Conservation (phyloP, 1,140 invertebrate genomes). For the Zelostemma sp. region DNA sequence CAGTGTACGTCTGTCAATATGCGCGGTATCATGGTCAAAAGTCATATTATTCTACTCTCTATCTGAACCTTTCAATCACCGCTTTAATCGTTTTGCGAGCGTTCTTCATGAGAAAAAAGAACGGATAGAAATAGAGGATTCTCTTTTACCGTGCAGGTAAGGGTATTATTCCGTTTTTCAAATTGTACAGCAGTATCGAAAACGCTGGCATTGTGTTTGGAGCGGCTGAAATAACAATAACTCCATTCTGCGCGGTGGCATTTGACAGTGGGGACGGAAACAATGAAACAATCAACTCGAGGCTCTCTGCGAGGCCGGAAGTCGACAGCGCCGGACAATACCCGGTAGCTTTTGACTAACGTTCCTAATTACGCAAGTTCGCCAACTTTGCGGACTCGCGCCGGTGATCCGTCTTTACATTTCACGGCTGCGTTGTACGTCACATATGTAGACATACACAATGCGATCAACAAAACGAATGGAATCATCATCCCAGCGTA, state of each 20-base stretch:
- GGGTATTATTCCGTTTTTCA: slow-evolving; percentile 9
- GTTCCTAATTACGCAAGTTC: slow-evolving; percentile 65
- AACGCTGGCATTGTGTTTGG: slow-evolving; percentile 55
- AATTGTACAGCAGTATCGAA: slow-evolving; percentile 39
- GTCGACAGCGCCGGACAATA: slow-evolving; percentile 66
- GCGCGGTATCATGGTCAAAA: not conserved
- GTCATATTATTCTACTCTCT: not conserved
- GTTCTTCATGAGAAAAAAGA: not conserved
- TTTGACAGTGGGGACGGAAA: slow-evolving; percentile 67
- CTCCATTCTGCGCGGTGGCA: slow-evolving; percentile 59
- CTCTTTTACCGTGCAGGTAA: slow-evolving; percentile 3
- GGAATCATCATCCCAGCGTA: too few species aligned
- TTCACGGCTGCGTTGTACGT: not conserved
- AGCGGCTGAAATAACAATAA: slow-evolving; percentile 65
- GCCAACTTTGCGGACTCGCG: slow-evolving; percentile 54
- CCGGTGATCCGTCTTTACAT: slow-evolving; percentile 48
- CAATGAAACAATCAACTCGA: slow-evolving; percentile 68
- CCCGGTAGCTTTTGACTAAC: slow-evolving; percentile 61
- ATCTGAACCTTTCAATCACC: not conserved
- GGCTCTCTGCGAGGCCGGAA: slow-evolving; percentile 53
- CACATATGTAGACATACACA: not conserved
- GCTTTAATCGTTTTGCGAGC: too few species aligned
- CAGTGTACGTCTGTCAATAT: too few species aligned
- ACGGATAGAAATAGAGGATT: not conserved
- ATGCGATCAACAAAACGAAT: too few species aligned